These are phyloP conservation scores for Timandra comae DNA, from an alignment of 2,888 invertebrate genomes.

Conservation along the genomic window DNA sequence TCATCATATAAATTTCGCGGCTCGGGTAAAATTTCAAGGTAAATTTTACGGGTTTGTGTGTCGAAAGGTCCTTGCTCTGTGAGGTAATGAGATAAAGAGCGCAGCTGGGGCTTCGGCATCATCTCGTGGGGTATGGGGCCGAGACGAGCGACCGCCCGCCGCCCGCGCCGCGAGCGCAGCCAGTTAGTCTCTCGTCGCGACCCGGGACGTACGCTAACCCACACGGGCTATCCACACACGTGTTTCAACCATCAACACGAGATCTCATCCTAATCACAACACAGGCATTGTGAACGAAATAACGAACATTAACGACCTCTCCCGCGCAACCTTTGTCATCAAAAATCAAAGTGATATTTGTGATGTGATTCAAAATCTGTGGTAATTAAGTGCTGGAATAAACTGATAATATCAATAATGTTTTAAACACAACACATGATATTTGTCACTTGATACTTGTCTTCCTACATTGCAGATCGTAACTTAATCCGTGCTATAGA, in stretches of 20 bases:
- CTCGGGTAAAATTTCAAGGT: constrained; percentile 60
- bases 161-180: constrained; percentile 35
- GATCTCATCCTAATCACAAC: constrained; percentile 26
- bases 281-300: not conserved
- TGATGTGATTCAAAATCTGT: not conserved
- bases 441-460: constrained; percentile 1
- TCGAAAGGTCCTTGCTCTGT: constrained; percentile 73
- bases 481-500: not conserved
- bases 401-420: too few species aligned
- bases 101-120: constrained; percentile 50
- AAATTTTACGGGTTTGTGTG: constrained; percentile 64
- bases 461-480: not conserved
- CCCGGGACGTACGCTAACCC: constrained; percentile 54
- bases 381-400: not conserved
- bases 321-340: not conserved
- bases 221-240: constrained; percentile 29
- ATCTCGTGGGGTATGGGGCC: constrained; percentile 40
- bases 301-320: not conserved
- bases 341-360: not conserved
- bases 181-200: constrained; percentile 62
- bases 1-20: constrained; percentile 53
- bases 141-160: constrained; percentile 29
- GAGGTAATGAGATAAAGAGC: constrained; percentile 67
- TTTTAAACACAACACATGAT: too few species aligned
- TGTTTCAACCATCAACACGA: constrained; percentile 18